Conservation (phyloP, 1,140 invertebrate species). For the Macrotrachela quadricornifera region DNA sequence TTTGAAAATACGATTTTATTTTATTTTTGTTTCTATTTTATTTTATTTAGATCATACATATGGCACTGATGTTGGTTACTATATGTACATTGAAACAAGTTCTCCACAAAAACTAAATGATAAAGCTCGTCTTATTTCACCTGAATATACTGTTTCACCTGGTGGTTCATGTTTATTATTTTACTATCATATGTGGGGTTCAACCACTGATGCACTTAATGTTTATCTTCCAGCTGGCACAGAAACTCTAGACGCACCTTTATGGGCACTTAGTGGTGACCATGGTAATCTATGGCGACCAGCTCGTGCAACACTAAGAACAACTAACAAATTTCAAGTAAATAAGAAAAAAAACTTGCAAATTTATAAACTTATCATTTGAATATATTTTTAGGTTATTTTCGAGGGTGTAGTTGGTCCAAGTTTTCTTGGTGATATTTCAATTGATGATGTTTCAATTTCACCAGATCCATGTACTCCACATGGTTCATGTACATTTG, state of each 20-base stretch:
- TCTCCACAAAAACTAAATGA: constrained; percentile 10
- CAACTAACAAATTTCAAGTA: background rate
- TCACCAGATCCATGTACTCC: constrained; percentile 7
- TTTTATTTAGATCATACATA: constrained; percentile 5
- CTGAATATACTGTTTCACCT: background rate
- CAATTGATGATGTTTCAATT: constrained; percentile 42
- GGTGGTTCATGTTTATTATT: constrained; percentile 11
- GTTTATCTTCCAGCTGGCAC: constrained; percentile 16
- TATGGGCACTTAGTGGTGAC: constrained; percentile 15
- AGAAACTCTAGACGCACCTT: constrained; percentile 13
- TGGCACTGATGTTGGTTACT: constrained; percentile 1
- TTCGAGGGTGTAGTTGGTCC: constrained; percentile 43
- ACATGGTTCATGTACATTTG: constrained; percentile 12
- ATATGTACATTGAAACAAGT: constrained; percentile 6
- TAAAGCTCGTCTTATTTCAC: constrained; percentile 11
- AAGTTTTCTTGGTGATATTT: constrained; percentile 46
- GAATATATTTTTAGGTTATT: constrained; percentile 35
- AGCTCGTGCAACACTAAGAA: constrained; percentile 9
- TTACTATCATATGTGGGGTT: constrained; percentile 18
- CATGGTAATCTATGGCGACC: constrained; percentile 20
- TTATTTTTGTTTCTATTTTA: no score
- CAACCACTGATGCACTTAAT: constrained; percentile 16
- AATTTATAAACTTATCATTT: background rate
- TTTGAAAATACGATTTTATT: no score
- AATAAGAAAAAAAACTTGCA: background rate